Conservation (phyloP, 2,888 invertebrate genomes). For the Polyploca ridens region DNA sequence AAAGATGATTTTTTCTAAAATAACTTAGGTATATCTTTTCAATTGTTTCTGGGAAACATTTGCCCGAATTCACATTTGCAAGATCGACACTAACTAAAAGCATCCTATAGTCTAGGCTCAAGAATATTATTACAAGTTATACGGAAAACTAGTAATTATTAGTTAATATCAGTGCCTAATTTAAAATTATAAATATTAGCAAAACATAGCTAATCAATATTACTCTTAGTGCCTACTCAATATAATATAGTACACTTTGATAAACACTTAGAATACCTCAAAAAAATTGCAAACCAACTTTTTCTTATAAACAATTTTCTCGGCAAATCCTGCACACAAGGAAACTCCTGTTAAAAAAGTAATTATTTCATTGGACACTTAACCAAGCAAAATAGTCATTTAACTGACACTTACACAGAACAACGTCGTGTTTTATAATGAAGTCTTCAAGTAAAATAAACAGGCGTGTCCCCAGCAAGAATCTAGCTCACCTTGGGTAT, state of each 20-base stretch:
- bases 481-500: conserved; percentile 78
- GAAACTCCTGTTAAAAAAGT: neutral
- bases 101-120: too few species aligned
- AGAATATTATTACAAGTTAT: too few species aligned
- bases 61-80: too few species aligned
- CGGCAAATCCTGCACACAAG: neutral
- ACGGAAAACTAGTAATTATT: too few species aligned
- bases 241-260: neutral
- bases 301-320: neutral
- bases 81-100: too few species aligned
- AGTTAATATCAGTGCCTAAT: too few species aligned
- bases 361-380: neutral
- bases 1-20: too few species aligned
- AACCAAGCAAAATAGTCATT: neutral
- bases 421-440: conserved; percentile 39
- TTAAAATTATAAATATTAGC: too few species aligned
- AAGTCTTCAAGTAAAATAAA: conserved; percentile 59
- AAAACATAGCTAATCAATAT: too few species aligned
- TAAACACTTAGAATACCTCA: neutral
- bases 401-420: conserved; percentile 12
- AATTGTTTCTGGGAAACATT: too few species aligned
- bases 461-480: conserved; percentile 56
- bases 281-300: neutral
- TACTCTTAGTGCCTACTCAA: too few species aligned
- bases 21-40: too few species aligned